Evolutionary conservation across 2,888 invertebrate species (phyloP).

Genomic region (Tridacna crocea): DNA sequence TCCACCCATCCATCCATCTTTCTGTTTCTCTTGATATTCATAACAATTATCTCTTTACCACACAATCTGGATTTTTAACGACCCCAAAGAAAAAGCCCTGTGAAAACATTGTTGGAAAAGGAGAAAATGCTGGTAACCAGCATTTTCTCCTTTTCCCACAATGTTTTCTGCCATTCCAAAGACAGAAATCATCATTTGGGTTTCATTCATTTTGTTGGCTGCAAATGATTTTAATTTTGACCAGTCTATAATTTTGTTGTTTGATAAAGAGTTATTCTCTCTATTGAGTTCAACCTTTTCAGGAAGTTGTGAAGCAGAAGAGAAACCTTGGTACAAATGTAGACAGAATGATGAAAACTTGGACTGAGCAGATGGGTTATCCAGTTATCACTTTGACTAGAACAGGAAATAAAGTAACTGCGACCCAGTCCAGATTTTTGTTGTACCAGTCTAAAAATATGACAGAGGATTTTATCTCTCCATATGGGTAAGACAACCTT

Average conservation of each 20-base stretch:
- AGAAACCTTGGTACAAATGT: conserved; percentile 61
- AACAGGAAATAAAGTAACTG: conserved; percentile 57
- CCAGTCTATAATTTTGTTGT: not conserved
- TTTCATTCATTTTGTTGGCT: too few species aligned
- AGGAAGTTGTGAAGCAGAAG: conserved; percentile 4
- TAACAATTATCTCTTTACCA: too few species aligned
- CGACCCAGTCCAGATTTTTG: conserved; percentile 74
- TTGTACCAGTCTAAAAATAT: conserved; percentile 55
- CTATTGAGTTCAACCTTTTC: not conserved
- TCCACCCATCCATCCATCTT: not conserved
- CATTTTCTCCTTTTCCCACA: too few species aligned
- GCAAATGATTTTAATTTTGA: not conserved
- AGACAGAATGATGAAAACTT: conserved; percentile 78
- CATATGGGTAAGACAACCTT: conserved; percentile 64
- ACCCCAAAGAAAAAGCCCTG: too few species aligned
- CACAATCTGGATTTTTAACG: not conserved
- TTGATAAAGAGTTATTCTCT: not conserved
- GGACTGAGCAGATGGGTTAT: conserved; percentile 82
- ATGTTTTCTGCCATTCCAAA: not conserved
- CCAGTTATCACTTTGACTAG: conserved; percentile 79
- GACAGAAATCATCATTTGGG: not conserved
- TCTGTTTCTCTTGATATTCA: not conserved
- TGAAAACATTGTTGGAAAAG: too few species aligned
- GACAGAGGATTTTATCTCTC: conserved; percentile 56
- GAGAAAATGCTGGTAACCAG: too few species aligned